Percentiles rank a stretch among this genome's conserved stretches.
Conservation (phyloP, 2,888 invertebrate species). For the Philhelius pedissequus region DNA sequence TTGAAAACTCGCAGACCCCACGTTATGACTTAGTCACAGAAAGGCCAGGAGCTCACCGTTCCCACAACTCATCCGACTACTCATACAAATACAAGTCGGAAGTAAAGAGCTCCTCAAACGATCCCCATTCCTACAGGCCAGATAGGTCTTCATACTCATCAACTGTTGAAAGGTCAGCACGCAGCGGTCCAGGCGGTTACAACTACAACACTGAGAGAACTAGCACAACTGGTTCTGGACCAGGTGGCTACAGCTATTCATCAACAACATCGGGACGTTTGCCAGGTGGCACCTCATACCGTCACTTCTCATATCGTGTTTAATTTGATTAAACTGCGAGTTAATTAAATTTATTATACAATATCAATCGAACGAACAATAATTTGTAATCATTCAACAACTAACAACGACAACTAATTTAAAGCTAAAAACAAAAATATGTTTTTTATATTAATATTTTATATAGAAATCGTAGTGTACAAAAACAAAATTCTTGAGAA, state of each 20-base stretch:
- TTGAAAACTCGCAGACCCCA: slow-evolving; percentile 85
- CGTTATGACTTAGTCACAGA: slow-evolving; percentile 93
- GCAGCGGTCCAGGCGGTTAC: slow-evolving; percentile 87
- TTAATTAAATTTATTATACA: background rate
- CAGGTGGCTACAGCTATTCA: slow-evolving; percentile 91
- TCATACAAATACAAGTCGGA: slow-evolving; percentile 89
- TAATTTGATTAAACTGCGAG: slow-evolving; percentile 78
- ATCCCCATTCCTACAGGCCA: slow-evolving; percentile 82
- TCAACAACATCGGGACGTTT: slow-evolving; percentile 88
- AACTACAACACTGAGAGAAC: slow-evolving; percentile 87
- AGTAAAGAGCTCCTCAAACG: slow-evolving; percentile 80
- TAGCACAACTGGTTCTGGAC: slow-evolving; percentile 86
- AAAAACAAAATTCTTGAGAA: slow-evolving; percentile 24
- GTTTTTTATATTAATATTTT: background rate
- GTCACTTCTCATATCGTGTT: slow-evolving; percentile 93
- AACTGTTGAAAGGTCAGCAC: slow-evolving; percentile 85
- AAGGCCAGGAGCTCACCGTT: slow-evolving; percentile 83
- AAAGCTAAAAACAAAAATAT: background rate
- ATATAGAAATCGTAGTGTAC: slow-evolving; percentile 38
- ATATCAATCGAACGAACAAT: slow-evolving; percentile 37
- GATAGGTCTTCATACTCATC: slow-evolving; percentile 84
- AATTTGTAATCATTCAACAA: slow-evolving; percentile 12
- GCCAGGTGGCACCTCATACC: slow-evolving; percentile 90
- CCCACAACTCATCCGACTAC: slow-evolving; percentile 89
- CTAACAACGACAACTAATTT: slow-evolving; percentile 38